Percentiles rank a stretch among this genome's conserved stretches.
These are phyloP conservation scores for Neotoxoptera formosana DNA, from an alignment of 1,140 invertebrate genomes.

Conservation along the genomic window DNA sequence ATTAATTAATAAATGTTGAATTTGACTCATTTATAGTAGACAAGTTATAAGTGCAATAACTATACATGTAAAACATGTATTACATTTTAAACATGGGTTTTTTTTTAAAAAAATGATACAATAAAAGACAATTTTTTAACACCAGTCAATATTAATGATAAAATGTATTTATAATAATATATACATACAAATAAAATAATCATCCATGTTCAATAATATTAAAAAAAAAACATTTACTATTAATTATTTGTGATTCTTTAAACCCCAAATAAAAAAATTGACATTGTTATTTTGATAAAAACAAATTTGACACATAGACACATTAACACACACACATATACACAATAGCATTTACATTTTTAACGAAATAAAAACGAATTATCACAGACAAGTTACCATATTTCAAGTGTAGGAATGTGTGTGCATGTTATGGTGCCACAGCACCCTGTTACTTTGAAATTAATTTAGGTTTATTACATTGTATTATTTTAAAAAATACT, in stretches of 20 bases:
- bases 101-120: neutral
- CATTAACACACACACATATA: constrained; percentile 21
- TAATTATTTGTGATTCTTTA: constrained; percentile 5
- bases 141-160: neutral
- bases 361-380: constrained; percentile 47
- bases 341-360: constrained; percentile 37
- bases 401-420: constrained; percentile 54
- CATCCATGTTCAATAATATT: neutral
- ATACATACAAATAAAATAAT: neutral
- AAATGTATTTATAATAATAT: constrained; percentile 16
- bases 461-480: neutral
- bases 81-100: too few relatives aligned
- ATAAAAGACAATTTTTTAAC: neutral
- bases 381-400: constrained; percentile 53
- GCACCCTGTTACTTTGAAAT: constrained; percentile 47
- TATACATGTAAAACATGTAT: neutral
- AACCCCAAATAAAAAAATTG: constrained; percentile 34
- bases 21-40: neutral
- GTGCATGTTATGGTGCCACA: constrained; percentile 38
- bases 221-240: neutral
- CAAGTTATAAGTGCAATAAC: neutral
- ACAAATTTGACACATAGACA: constrained; percentile 7
- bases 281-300: constrained; percentile 24
- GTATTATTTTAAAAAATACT: constrained; percentile 11
- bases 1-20: neutral